These are phyloP conservation scores for Antheraea yamamai DNA, from an alignment of 2,888 invertebrate species.

Conservation along the genomic window DNA sequence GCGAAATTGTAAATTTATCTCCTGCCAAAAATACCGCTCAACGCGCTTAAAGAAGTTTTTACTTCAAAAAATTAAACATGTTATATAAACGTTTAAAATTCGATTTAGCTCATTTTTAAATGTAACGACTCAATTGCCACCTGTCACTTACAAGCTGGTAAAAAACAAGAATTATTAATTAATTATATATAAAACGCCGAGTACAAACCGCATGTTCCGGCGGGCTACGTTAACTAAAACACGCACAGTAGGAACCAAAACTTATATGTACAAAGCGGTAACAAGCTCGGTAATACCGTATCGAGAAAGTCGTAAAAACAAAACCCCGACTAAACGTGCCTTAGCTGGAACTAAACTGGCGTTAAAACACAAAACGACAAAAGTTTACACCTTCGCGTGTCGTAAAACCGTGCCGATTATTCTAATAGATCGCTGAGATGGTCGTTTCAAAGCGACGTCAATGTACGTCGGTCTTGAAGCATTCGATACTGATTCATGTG, in stretches of 20 bases:
- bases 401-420: not conserved
- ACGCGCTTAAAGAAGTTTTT: too few relatives aligned
- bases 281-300: not conserved
- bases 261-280: not conserved
- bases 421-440: not conserved
- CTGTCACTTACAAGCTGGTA: too few relatives aligned
- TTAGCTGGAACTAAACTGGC: not conserved
- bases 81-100: too few relatives aligned
- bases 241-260: not conserved
- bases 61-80: too few relatives aligned
- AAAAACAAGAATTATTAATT: not conserved
- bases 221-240: not conserved
- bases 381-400: not conserved
- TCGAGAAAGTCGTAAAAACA: constrained; percentile 1
- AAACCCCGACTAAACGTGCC: not conserved
- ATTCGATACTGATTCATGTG: not conserved
- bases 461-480: not conserved
- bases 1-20: too few relatives aligned
- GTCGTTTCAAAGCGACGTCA: not conserved
- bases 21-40: too few relatives aligned
- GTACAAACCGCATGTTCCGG: not conserved
- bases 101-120: too few relatives aligned
- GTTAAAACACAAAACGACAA: not conserved
- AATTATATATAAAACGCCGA: not conserved
- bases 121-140: too few relatives aligned